These are phyloP conservation scores for Dendrophyllia cribrosa DNA, from an alignment of 64 coral and sea anemone genomes.

Conservation along the genomic window DNA sequence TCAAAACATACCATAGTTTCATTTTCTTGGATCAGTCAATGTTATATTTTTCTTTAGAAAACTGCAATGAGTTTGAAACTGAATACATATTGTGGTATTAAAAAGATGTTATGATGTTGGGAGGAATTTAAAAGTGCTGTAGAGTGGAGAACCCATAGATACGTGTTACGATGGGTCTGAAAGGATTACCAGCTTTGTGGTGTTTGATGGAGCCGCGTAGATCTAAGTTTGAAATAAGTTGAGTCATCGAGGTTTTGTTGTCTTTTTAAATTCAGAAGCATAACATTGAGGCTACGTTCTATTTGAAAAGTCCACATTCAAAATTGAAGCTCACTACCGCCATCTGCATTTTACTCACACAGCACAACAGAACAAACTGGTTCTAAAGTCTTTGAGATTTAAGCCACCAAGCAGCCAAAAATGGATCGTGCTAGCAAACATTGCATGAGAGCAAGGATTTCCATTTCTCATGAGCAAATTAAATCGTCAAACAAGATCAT, in stretches of 20 bases:
- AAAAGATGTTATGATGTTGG: too few species aligned
- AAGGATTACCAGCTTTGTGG: conserved; percentile 22
- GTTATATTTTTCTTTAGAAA: background rate
- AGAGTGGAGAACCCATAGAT: too few species aligned
- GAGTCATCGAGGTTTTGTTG: background rate
- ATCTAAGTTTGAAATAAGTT: conserved; percentile 13
- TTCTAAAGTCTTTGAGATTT: conserved; percentile 43
- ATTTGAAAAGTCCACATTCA: background rate
- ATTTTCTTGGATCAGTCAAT: background rate
- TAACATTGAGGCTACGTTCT: background rate
- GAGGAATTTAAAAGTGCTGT: too few species aligned
- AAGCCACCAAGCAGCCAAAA: conserved; percentile 24
- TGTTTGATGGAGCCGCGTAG: conserved; percentile 6
- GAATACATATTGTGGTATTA: too few species aligned
- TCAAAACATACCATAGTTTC: background rate
- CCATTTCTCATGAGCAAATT: conserved; percentile 49
- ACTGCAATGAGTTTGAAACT: too few species aligned
- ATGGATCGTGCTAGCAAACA: conserved; percentile 61
- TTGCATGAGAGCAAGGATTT: conserved; percentile 62
- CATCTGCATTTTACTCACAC: too few species aligned
- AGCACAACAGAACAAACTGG: background rate
- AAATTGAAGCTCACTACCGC: too few species aligned
- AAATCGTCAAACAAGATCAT: background rate
- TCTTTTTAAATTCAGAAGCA: conserved; percentile 14
- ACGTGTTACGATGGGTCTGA: background rate